Conservation (phyloP, 2,888 invertebrate species). For the Zygogramma bicolorata region DNA sequence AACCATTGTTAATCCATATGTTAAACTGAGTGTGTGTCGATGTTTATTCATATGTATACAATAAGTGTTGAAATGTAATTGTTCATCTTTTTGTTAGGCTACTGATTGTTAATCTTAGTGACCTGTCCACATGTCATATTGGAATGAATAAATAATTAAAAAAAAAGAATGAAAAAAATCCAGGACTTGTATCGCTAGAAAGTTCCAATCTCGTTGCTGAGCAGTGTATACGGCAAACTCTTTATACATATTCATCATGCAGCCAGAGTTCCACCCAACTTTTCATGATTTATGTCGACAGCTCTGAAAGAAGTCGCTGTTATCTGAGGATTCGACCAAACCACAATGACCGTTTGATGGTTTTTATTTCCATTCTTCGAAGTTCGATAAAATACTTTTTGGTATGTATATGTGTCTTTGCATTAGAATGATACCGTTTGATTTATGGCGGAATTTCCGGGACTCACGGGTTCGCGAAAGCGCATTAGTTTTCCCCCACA, state of each 20-base stretch:
- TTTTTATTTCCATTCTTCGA: constrained; percentile 58
- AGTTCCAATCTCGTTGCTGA: not conserved
- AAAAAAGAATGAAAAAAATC: too few species aligned
- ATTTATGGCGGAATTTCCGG: constrained; percentile 51
- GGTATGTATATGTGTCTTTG: constrained; percentile 60
- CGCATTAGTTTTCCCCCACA: not conserved
- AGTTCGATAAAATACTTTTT: constrained; percentile 59
- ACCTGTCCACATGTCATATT: too few species aligned
- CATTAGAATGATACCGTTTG: constrained; percentile 59
- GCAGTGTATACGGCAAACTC: not conserved
- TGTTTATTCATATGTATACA: too few species aligned
- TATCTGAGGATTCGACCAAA: constrained; percentile 58
- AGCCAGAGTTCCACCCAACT: constrained; percentile 49
- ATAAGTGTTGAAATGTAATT: too few species aligned
- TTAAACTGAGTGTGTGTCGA: too few species aligned
- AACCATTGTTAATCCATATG: too few species aligned
- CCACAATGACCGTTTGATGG: constrained; percentile 63
- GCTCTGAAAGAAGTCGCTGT: constrained; percentile 62
- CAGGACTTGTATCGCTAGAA: too few species aligned
- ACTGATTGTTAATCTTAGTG: too few species aligned
- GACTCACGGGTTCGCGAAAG: not conserved
- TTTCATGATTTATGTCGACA: constrained; percentile 63
- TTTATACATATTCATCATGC: constrained; percentile 29
- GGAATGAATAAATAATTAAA: too few species aligned
- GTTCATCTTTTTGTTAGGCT: too few species aligned